A percentile compares a stretch with the other conserved stretches of the same genome.
Conservation (phyloP, 2,888 invertebrate species). For the Sphaerophoria rueppellii region DNA sequence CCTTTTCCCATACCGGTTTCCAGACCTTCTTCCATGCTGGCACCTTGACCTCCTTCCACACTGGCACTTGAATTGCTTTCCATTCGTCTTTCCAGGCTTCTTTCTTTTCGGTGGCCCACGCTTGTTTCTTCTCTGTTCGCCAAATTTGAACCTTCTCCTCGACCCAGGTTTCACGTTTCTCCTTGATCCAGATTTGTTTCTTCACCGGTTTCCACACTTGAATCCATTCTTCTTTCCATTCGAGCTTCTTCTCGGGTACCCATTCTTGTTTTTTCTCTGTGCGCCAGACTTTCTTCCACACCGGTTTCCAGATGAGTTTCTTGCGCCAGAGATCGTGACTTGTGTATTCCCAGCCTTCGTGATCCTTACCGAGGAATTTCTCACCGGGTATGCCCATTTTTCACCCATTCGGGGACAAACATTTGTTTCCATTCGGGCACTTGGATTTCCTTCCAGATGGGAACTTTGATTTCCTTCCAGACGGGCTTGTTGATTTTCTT, state of each 20-base stretch:
- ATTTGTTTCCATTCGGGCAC: conserved; percentile 83
- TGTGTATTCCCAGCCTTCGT: conserved; percentile 92
- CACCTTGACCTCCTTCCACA: conserved; percentile 86
- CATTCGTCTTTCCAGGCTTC: conserved; percentile 88
- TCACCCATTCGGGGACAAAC: conserved; percentile 86
- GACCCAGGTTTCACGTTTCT: conserved; percentile 89
- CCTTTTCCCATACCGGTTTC: conserved; percentile 92
- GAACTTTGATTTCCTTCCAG: conserved; percentile 89
- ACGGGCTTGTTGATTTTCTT: conserved; percentile 83
- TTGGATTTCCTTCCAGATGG: conserved; percentile 85
- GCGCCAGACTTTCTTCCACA: conserved; percentile 90
- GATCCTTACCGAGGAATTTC: conserved; percentile 91
- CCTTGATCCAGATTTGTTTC: conserved; percentile 91
- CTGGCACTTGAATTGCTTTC: conserved; percentile 89
- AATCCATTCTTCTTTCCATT: conserved; percentile 85
- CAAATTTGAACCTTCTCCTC: conserved; percentile 87
- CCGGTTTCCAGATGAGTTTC: conserved; percentile 87
- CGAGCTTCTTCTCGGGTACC: conserved; percentile 88
- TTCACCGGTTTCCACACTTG: conserved; percentile 89
- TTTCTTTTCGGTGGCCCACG: conserved; percentile 86
- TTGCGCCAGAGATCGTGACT: conserved; percentile 94
- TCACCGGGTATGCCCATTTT: conserved; percentile 89
- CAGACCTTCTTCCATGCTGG: conserved; percentile 92
- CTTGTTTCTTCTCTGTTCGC: conserved; percentile 85
- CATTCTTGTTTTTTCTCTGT: conserved; percentile 90